Evolutionary conservation across 2,797 vertebrate species (phyloP), one percentile per base, ranked within the genome.

Genomic region (Melanotaenia parkinsoni): DNA sequence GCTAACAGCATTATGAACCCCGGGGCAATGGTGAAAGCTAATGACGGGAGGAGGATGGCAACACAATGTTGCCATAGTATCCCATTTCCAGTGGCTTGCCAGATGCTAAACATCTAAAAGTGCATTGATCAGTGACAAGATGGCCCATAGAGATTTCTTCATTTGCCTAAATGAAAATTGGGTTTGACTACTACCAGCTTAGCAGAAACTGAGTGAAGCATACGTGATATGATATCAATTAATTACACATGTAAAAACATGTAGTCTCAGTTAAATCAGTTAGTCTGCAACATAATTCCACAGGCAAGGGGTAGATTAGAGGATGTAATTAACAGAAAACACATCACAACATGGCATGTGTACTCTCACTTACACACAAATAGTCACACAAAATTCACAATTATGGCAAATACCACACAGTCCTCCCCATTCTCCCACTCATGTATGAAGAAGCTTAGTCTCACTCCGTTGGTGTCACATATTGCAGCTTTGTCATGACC

Each of bases 61-160:
- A 96, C 93, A 93, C 96, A 89, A 94, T 96, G 95, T 96, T 97
- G 95, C 96, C 96, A 95, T 95, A 97, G 95, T 86, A 96, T 96
- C 95, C 96, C 95, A 96, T 97, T 97, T 97, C 96, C 96, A 97
- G 96, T 96, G 95, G 95, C 95, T 95, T 95, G 95, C 96, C 97
- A 99, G 97, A 98, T 99, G 97, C 96, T 96, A 88, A 94, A 95
- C 96, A 96, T 96, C 95, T 95, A 95, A 95, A 93, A 93, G 95
- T 96, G 96, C 96, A 96, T 96, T 96, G 97, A 97, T 98, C 96
- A 96, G 96, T 97, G 96, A 97, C 96, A 96, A 93, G 91, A 94
- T 90, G 92, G 95, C 94, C 94, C 92, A 92, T 75, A 86, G 95
- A 95, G 84, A 74, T 85, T 93, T 93, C 91, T 92, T 93, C 94